Base-by-base conservation (phyloP, 1,140 invertebrate genomes). In the Solen grandis region DNA sequence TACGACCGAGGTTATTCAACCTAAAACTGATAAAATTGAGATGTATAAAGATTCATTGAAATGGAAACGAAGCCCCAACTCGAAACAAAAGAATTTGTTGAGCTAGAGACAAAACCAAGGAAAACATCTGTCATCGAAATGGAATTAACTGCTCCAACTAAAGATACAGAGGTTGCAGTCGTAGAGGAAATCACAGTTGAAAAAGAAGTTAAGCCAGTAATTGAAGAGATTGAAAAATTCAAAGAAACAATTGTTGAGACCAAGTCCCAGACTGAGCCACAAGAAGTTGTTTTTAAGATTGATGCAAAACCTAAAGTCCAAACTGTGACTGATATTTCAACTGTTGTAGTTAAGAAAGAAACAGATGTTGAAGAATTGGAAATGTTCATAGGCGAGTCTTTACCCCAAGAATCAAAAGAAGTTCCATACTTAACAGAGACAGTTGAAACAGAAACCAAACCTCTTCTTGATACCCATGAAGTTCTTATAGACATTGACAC, bases 111-210 rank as follows among this genome's bases (percentile, higher is more conserved):
- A n/a, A 73, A 57, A 59, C 35, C 59, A 66, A 46, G 41, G 19
- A 46, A 46, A 19, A 8, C n/a, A n/a, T n/a, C n/a, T n/a, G n/a
- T n/a, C n/a, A n/a, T n/a, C n/a, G n/a, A n/a, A n/a, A n/a, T n/a
- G n/a, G n/a, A n/a, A n/a, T n/a, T n/a, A n/a, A n/a, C n/a, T n/a
- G n/a, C n/a, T n/a, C n/a, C n/a, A n/a, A 73, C 69, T 0, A 65
- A 81, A 66, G 84, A 83, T 41, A 63, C 75, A 75, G 46, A 36
- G 36, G 59, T 62, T 19, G 68, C 52, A 52, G 38, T 16, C 16
- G 35, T 65, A 22, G 35, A 72, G 29, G 33, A 54, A 27, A 63
- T 52, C 33, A 62, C 57, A 31, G 29, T 72, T n/a, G n/a, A n/a
- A n/a, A n/a, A n/a, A n/a, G n/a, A n/a, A n/a, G n/a, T n/a, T n/a